Evolutionary conservation across 2,797 vertebrate species (phyloP).

Genomic region (Zenarchopterus dispar): DNA sequence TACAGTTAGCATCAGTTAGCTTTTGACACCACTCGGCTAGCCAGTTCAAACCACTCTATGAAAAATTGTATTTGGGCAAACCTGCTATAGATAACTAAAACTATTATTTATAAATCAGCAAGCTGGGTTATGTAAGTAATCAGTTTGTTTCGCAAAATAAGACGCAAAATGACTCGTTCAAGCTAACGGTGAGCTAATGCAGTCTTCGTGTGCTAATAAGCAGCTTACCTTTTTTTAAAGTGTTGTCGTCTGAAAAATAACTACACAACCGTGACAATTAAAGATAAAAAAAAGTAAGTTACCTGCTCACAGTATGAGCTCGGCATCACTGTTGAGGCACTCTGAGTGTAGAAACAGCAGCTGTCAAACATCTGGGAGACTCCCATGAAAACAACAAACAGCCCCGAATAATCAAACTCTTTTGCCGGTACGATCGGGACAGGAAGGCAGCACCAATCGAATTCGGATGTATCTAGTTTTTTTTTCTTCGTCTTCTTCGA

Average conservation of each 20-base stretch:
- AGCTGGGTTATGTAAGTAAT: neutral
- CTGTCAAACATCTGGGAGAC: constrained; percentile 28
- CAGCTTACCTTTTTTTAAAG: neutral
- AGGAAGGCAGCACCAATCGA: constrained; percentile 20
- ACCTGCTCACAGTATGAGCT: constrained; percentile 42
- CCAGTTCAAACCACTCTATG: no score
- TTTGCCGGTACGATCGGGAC: constrained; percentile 28
- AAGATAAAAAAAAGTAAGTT: neutral
- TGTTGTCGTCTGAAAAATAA: neutral
- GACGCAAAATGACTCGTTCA: neutral
- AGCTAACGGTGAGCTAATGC: constrained; percentile 1
- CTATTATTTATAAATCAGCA: neutral
- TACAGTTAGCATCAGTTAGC: neutral
- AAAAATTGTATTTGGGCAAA: no score
- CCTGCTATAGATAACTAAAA: no score
- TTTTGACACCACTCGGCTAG: neutral
- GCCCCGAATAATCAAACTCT: constrained; percentile 45
- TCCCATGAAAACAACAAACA: constrained; percentile 37
- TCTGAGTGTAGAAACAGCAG: constrained; percentile 8
- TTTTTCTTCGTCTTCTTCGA: no score
- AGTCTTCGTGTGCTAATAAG: constrained; percentile 36
- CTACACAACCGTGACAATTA: neutral
- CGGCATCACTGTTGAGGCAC: constrained; percentile 46
- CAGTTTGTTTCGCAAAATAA: neutral
- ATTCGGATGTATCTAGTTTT: constrained; percentile 24